Base-by-base conservation (phyloP, 2,797 vertebrate species). In the Euthynnus affinis region DNA sequence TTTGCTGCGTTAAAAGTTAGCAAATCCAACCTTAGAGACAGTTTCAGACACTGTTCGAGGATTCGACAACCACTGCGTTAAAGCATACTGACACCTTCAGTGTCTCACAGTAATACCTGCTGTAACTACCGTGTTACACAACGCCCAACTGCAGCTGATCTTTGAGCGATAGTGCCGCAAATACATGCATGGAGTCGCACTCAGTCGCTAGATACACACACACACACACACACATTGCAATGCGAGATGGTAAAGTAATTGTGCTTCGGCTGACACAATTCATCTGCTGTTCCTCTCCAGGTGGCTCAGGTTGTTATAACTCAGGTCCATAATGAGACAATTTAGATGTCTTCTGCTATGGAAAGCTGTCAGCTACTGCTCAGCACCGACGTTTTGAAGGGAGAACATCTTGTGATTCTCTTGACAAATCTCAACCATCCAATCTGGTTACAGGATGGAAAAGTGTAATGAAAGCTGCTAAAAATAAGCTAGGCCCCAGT, bases 301-400 rank as follows among this genome's bases (percentile, higher is more conserved):
- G 78, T 79, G 79, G 86, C 88, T 88, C 87, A 65, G 91, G 78
- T 89, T 94, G 91, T 92, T 94, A 93, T 82, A 91, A 90, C 88
- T 91, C 74, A 37, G 86, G 78, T 90, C 90, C 78, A 80, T 94
- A 95, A 95, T 94, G 93, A 95, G 92, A 94, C 93, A 91, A 93
- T 94, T 93, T 93, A 94, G 92, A 93, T 90, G 88, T 95, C 92
- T 94, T 88, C 90, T 91, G 91, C 90, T 87, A 91, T 58, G 69
- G 87, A 77, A 69, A 89, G 87, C 93, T 94, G 93, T 92, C 94
- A 91, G 88, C 80, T 78, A 56, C 70, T 74, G 88, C 85, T 88
- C 80, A 0, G 73, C 76, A 25, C 76, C 32, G 72, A 48, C 87
- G 65, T 88, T 29, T 89, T 86, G 75, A 89, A 82, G 87, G 71